A percentile compares a stretch with the other conserved stretches of the same genome.
phyloP scores from a whole-genome alignment of 2,888 invertebrate species.

The Zygothrica quintamaculata region DNA sequence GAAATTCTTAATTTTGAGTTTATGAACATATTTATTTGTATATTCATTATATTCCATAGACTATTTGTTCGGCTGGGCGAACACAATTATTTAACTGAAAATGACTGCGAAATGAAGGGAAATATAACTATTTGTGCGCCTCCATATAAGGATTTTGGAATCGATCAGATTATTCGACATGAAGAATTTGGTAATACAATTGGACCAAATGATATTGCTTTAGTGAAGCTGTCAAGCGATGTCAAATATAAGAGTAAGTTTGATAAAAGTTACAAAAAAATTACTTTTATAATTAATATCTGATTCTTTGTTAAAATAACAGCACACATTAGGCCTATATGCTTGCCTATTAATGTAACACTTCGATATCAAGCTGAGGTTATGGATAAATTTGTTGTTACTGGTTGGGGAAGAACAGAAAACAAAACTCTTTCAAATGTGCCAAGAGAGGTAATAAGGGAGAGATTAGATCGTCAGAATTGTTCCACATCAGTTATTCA shows the following conservation, averaged over 20 bases:
- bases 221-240: constrained; percentile 17
- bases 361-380: not conserved
- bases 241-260: not conserved
- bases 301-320: too few species aligned
- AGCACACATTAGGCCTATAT: constrained; percentile 29
- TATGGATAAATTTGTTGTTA: constrained; percentile 8
- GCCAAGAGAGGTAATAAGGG: not conserved
- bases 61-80: constrained; percentile 28
- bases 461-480: too few species aligned
- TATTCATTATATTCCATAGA: not conserved
- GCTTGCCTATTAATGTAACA: constrained; percentile 28
- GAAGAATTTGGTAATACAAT: accelerated
- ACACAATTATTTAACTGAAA: too few species aligned
- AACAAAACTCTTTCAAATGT: accelerated
- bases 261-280: too few species aligned
- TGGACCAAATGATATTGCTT: constrained; percentile 37
- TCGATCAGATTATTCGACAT: constrained; percentile 7
- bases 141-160: constrained; percentile 7
- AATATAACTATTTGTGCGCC: constrained; percentile 32
- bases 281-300: too few species aligned
- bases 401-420: constrained; percentile 37
- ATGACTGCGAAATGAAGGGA: too few species aligned
- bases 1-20: not conserved
- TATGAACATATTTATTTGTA: not conserved
- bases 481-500: too few species aligned